Percentiles rank a stretch among this genome's conserved stretches.
Evolutionary conservation across 2,797 vertebrate genomes (phyloP).

Genomic region (Sphaeramia orbicularis): DNA sequence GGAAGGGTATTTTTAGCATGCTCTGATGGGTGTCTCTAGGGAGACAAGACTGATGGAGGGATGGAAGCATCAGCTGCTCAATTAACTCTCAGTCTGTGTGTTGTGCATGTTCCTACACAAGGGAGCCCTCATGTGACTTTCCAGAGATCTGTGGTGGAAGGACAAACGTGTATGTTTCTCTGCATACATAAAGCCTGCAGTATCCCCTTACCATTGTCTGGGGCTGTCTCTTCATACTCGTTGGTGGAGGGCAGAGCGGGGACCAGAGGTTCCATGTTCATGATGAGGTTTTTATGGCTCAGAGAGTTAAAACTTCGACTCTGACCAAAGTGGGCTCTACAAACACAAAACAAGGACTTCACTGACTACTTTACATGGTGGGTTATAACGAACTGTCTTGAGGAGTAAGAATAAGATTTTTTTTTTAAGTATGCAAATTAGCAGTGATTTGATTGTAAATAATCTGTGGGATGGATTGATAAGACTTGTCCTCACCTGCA

Average conservation of each 20-base stretch:
- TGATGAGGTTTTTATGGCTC: conserved; percentile 97
- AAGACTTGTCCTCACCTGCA: conserved; percentile 84
- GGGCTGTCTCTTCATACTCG: conserved; percentile 88
- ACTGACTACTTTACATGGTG: not conserved
- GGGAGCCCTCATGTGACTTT: conserved; percentile 57
- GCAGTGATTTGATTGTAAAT: not conserved
- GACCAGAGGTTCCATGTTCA: conserved; percentile 96
- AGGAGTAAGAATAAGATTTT: no score
- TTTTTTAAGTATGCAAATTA: not conserved
- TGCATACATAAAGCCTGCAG: not conserved
- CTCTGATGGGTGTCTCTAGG: conserved; percentile 79
- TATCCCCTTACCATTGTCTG: conserved; percentile 86
- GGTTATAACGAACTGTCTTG: not conserved
- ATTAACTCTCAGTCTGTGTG: conserved; percentile 62
- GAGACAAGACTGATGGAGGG: conserved; percentile 72
- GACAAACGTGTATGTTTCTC: conserved; percentile 15
- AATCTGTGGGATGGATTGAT: not conserved
- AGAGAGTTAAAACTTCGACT: conserved; percentile 94
- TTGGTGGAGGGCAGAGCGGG: conserved; percentile 91
- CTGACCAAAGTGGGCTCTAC: conserved; percentile 91
- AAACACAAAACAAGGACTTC: conserved; percentile 50
- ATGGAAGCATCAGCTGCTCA: conserved; percentile 80
- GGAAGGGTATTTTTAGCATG: conserved; percentile 81
- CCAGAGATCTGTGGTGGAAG: conserved; percentile 22
- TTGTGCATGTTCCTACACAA: conserved; percentile 33